Conservation (phyloP, 2,888 invertebrate species). For the Himalopsyche tibetana region DNA sequence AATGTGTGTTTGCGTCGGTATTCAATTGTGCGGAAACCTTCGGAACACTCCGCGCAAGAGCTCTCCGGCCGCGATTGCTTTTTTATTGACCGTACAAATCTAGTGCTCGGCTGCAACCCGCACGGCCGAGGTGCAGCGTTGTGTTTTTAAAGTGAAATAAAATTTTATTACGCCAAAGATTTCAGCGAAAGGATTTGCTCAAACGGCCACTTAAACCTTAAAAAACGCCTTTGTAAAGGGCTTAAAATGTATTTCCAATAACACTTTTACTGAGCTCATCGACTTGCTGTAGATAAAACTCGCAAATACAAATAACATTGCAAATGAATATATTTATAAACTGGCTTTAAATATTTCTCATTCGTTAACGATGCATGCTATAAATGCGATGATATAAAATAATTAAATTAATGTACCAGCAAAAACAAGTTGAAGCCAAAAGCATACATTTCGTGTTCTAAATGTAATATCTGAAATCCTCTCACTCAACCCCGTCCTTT, state of each 20-base stretch:
- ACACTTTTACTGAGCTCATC: not conserved
- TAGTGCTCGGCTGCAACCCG: constrained; percentile 2
- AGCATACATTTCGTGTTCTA: no score
- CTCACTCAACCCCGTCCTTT: no score
- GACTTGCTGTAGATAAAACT: not conserved
- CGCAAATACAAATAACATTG: not conserved
- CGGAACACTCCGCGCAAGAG: constrained; percentile 44
- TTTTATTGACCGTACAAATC: constrained; percentile 56
- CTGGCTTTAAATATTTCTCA: no score
- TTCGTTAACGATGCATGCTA: no score
- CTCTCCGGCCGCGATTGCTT: constrained; percentile 51
- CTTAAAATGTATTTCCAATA: constrained; percentile 36
- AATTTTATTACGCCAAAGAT: constrained; percentile 57
- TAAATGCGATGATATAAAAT: no score
- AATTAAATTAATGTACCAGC: no score
- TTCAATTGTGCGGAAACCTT: constrained; percentile 63
- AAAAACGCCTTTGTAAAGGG: constrained; percentile 34
- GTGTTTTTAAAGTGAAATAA: constrained; percentile 55
- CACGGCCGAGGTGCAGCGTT: constrained; percentile 33
- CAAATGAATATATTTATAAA: no score
- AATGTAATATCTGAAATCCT: no score
- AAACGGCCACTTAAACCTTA: constrained; percentile 29
- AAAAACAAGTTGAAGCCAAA: no score
- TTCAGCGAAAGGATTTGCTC: constrained; percentile 42
- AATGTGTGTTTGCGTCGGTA: constrained; percentile 57